A percentile compares a stretch with the other conserved stretches of the same genome.
Conservation (phyloP, 2,113 vertebrate genomes). For the Camelus bactrianus region DNA sequence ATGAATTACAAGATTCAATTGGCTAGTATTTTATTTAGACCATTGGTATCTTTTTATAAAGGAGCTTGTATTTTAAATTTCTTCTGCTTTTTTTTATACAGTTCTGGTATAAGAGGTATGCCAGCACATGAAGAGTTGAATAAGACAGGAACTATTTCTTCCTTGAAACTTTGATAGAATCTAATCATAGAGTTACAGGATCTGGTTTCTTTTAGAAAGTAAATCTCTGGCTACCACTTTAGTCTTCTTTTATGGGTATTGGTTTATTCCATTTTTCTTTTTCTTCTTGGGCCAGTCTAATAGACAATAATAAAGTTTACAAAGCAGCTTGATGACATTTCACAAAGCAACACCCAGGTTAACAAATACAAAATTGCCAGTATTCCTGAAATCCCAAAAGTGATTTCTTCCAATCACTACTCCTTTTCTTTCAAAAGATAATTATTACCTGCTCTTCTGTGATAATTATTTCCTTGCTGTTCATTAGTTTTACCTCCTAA, state of each 20-base stretch:
- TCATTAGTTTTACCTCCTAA: not conserved
- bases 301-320: not conserved
- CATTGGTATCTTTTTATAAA: not conserved
- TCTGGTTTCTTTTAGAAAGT: not conserved
- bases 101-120: not conserved
- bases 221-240: not conserved
- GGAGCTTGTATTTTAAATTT: conserved; percentile 23
- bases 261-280: not conserved
- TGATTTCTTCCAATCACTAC: not conserved
- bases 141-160: not conserved
- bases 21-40: conserved; percentile 31
- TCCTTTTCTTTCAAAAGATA: not conserved
- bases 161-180: not conserved
- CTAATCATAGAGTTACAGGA: not conserved
- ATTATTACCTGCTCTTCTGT: not conserved
- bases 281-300: not conserved
- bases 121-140: not conserved
- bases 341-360: not conserved
- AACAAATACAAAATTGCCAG: not conserved
- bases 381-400: not conserved
- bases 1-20: not conserved
- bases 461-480: not conserved
- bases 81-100: not conserved
- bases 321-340: not conserved
- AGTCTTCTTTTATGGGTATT: not conserved